phyloP scores from a whole-genome alignment of 64 coral and sea anemone species.

The Montipora foliosa region DNA sequence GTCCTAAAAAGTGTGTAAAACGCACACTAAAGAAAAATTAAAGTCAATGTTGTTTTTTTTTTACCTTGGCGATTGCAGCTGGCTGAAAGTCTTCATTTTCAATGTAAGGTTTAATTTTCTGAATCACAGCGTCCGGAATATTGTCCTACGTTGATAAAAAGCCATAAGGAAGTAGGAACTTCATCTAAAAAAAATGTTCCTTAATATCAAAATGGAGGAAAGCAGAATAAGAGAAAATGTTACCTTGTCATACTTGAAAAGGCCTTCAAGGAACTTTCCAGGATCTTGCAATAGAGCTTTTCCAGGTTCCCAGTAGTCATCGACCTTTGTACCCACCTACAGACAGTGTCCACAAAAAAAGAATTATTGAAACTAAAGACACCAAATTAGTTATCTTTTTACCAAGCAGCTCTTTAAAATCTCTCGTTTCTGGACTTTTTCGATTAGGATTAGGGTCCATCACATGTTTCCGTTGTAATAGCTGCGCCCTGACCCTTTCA shows the following conservation, averaged over 20 bases:
- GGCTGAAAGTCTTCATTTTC: conserved; percentile 97
- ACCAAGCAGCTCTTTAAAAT: too few species aligned
- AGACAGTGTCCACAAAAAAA: background rate
- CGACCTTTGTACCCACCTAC: conserved; percentile 96
- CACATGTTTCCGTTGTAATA: too few species aligned
- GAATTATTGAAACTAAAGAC: too few species aligned
- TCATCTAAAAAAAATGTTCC: background rate
- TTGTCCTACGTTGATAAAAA: conserved; percentile 69
- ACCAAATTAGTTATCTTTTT: too few species aligned
- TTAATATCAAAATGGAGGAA: background rate
- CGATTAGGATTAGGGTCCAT: too few species aligned
- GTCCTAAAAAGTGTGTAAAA: too few species aligned
- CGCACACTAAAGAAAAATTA: background rate
- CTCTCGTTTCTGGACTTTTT: too few species aligned
- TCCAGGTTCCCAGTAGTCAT: conserved; percentile 99
- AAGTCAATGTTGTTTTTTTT: background rate
- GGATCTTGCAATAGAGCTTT: conserved; percentile 98
- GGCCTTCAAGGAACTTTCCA: conserved; percentile 89
- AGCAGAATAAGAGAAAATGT: background rate
- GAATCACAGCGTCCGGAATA: conserved; percentile 87
- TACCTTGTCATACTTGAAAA: conserved; percentile 97
- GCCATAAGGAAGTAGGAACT: background rate
- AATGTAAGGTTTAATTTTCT: conserved; percentile 95
- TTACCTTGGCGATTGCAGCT: conserved; percentile 90
- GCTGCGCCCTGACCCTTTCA: too few species aligned